Evolutionary conservation across 2,797 vertebrate genomes (phyloP), one percentile per base, ranked within the genome.

Genomic region (Allobates femoralis): DNA sequence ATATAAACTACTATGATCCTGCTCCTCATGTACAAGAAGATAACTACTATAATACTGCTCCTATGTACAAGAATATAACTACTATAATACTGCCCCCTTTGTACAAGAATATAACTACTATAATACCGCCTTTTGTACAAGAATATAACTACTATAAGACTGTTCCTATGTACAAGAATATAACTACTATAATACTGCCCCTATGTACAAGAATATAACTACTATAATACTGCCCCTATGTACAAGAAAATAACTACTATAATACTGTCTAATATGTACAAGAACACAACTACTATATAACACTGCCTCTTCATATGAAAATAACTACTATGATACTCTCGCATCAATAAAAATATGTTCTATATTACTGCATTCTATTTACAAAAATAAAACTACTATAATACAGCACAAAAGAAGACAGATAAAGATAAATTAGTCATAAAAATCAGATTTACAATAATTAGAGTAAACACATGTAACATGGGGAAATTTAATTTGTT

Each of bases 401-500:
- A 60, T 8, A 26, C 30, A n/a, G 26, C 14, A 14, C 11, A 62
- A 62, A 26, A 26, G 14, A 26, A 69, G 1, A 30, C 1, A 64
- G 16, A 67, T 3, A 28, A 2, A 64, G 30, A 14, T 14, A 55
- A 14, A 2, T 5, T n/a, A 58, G 56, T 58, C 21, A 58, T 60
- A 26, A 26, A 26, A 60, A 26, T 16, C 30, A 30, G 2, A 64
- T 16, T 7, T 15, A 64, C 28, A 62, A 64, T 15, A 53, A 64
- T 32, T 11, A 74, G 51, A 86, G 55, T 96, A 93, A 78, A 89
- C 94, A 94, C 92, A 55, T 91, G 88, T 92, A 89, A 92, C 95
- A 94, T 93, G 94, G 95, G 95, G 96, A 95, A 95, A 96, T 96
- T 97, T 98, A 98, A 94, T 97, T 97, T 91, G 94, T 98, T 97